Conservation (phyloP, 2,888 invertebrate genomes). For the Hymenopus coronatus region DNA sequence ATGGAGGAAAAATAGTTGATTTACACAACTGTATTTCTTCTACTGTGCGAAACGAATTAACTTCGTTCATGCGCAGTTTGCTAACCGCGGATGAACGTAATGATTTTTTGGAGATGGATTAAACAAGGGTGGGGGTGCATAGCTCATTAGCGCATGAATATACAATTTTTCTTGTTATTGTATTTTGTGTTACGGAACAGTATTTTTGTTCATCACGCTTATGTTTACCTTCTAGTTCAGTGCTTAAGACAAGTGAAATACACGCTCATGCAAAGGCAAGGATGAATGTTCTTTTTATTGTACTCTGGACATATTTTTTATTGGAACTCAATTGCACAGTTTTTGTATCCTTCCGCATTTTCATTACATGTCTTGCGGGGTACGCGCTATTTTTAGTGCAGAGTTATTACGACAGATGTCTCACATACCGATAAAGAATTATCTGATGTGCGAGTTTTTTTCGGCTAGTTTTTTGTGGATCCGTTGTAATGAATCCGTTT, state of each 20-base stretch:
- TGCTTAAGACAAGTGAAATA: background rate
- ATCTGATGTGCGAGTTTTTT: slow-evolving; percentile 26
- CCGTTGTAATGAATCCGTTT: slow-evolving; percentile 5
- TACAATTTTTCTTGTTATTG: slow-evolving; percentile 53
- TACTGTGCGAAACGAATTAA: slow-evolving; percentile 33
- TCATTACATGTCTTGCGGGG: slow-evolving; percentile 54
- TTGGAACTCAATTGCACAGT: slow-evolving; percentile 30
- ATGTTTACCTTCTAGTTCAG: background rate
- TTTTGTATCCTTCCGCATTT: slow-evolving; percentile 35
- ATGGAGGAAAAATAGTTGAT: slow-evolving; percentile 25
- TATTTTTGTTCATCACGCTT: background rate
- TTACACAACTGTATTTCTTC: slow-evolving; percentile 29
- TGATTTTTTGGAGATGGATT: slow-evolving; percentile 71
- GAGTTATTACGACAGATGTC: slow-evolving; percentile 65
- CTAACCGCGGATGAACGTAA: slow-evolving; percentile 67
- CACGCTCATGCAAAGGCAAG: background rate
- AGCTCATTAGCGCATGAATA: slow-evolving; percentile 65
- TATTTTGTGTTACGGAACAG: slow-evolving; percentile 18
- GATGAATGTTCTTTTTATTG: background rate
- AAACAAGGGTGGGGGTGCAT: slow-evolving; percentile 35
- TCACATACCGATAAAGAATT: slow-evolving; percentile 53
- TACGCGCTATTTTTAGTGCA: slow-evolving; percentile 64
- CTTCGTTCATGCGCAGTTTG: slow-evolving; percentile 36
- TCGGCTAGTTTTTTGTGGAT: slow-evolving; percentile 27
- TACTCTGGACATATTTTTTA: slow-evolving; percentile 12